Conservation (phyloP, 2,888 invertebrate genomes). For the Hylaea fasciaria region DNA sequence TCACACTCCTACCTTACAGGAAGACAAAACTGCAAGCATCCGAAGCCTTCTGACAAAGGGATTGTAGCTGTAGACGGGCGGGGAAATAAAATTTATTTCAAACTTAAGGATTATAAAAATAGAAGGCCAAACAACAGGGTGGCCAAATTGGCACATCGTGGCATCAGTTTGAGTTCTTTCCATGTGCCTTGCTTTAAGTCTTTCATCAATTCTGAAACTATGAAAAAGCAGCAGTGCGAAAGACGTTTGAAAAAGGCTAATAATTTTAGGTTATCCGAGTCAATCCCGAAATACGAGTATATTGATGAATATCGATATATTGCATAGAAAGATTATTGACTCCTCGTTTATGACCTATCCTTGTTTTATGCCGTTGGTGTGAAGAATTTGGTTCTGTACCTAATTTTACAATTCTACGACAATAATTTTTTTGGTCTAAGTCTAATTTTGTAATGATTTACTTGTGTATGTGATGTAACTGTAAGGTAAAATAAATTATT, state of each 20-base stretch:
- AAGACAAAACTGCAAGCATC: slow-evolving; percentile 56
- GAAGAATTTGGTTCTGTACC: no score
- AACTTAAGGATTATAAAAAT: slow-evolving; percentile 54
- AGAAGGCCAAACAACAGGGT: slow-evolving; percentile 62
- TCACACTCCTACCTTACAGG: slow-evolving; percentile 41
- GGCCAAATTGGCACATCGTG: slow-evolving; percentile 54
- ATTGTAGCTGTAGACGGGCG: slow-evolving; percentile 62
- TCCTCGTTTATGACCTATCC: no score
- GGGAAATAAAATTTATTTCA: slow-evolving; percentile 72
- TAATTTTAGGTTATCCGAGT: slow-evolving; percentile 1
- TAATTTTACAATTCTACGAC: no score
- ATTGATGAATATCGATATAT: no score
- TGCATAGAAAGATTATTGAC: no score
- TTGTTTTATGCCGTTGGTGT: no score
- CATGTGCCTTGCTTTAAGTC: slow-evolving; percentile 76
- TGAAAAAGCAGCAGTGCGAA: slow-evolving; percentile 62
- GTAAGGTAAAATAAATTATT: slow-evolving; percentile 48
- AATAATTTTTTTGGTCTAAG: slow-evolving; percentile 46
- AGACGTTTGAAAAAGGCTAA: slow-evolving; percentile 30
- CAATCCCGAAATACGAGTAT: no score
- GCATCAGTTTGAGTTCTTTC: slow-evolving; percentile 74
- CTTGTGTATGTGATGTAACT: slow-evolving; percentile 24
- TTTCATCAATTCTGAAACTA: slow-evolving; percentile 65
- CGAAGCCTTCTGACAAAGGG: slow-evolving; percentile 67
- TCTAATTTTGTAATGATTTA: slow-evolving; percentile 72